Evolutionary conservation across 2,888 invertebrate species (phyloP).

Genomic region (Hydropsyche betteni): DNA sequence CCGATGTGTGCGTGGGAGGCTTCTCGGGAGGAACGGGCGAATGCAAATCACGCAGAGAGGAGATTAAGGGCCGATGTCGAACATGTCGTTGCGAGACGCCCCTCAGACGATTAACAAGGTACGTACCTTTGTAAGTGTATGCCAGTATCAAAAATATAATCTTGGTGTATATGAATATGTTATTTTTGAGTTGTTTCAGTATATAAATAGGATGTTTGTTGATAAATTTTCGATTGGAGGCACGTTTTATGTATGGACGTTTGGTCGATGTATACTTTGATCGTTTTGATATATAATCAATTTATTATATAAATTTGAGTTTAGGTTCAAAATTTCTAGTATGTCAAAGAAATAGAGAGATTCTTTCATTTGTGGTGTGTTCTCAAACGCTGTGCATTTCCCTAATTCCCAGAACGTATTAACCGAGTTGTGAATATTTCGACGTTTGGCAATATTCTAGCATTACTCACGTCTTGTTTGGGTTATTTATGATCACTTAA

Average conservation of each 20-base stretch:
- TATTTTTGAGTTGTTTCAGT: background rate
- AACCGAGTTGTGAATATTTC: too few species aligned
- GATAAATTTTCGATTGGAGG: background rate
- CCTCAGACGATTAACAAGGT: constrained; percentile 19
- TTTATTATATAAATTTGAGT: too few species aligned
- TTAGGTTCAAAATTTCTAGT: too few species aligned
- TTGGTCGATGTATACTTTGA: too few species aligned
- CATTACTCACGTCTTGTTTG: background rate
- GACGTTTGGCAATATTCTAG: background rate
- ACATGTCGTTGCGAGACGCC: constrained; percentile 1
- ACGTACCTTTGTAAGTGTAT: too few species aligned
- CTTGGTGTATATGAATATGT: background rate
- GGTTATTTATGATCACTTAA: background rate
- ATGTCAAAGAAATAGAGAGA: too few species aligned
- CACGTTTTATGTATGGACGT: too few species aligned
- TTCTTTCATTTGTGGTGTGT: too few species aligned
- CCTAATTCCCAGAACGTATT: too few species aligned
- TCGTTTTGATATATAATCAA: too few species aligned
- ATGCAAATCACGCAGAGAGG: constrained; percentile 23
- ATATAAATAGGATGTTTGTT: background rate
- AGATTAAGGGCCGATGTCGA: constrained; percentile 27
- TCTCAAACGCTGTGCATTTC: too few species aligned
- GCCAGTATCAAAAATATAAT: background rate
- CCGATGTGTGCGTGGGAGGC: background rate
- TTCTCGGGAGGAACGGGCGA: background rate